A percentile compares a stretch with the other conserved stretches of the same genome.
These are phyloP conservation scores for Stichopus horrens DNA, from an alignment of 53 echinoderm and acorn worm species.

Conservation along the genomic window DNA sequence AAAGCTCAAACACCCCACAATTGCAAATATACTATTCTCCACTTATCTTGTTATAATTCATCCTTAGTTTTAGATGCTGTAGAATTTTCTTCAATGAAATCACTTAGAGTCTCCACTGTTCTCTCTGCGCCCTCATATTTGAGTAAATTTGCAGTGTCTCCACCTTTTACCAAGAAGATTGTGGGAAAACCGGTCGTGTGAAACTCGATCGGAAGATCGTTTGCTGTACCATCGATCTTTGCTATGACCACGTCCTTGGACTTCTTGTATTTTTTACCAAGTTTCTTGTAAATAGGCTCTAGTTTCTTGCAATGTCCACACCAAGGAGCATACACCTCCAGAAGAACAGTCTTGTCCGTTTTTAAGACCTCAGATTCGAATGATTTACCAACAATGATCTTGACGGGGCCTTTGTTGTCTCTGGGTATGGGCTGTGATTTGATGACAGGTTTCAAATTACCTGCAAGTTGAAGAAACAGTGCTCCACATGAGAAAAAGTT, in stretches of 20 bases:
- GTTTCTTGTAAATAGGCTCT: constrained; percentile 88
- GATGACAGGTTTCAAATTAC: constrained; percentile 83
- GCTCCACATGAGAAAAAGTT: background rate
- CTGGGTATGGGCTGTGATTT: constrained; percentile 92
- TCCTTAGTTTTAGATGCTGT: constrained; percentile 46
- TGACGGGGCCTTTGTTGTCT: constrained; percentile 86
- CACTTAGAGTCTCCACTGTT: constrained; percentile 70
- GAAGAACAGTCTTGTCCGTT: constrained; percentile 71
- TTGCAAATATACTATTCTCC: too few relatives aligned
- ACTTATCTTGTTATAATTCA: constrained; percentile 58
- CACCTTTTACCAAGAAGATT: constrained; percentile 82
- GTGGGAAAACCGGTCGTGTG: constrained; percentile 73
- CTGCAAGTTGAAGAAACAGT: constrained; percentile 41
- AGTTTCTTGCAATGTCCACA: constrained; percentile 99
- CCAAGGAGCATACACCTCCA: constrained; percentile 98
- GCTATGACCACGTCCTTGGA: constrained; percentile 74
- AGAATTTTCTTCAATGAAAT: constrained; percentile 88
- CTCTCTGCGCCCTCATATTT: constrained; percentile 78
- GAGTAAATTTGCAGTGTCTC: constrained; percentile 77
- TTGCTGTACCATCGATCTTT: constrained; percentile 94
- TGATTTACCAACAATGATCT: constrained; percentile 78
- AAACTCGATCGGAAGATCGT: constrained; percentile 69
- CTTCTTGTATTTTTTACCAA: constrained; percentile 91
- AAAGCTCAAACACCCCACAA: too few relatives aligned
- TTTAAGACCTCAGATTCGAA: constrained; percentile 88